Evolutionary conservation across 92 coral and sea anemone genomes (phyloP).

Genomic region (Montipora capitata): DNA sequence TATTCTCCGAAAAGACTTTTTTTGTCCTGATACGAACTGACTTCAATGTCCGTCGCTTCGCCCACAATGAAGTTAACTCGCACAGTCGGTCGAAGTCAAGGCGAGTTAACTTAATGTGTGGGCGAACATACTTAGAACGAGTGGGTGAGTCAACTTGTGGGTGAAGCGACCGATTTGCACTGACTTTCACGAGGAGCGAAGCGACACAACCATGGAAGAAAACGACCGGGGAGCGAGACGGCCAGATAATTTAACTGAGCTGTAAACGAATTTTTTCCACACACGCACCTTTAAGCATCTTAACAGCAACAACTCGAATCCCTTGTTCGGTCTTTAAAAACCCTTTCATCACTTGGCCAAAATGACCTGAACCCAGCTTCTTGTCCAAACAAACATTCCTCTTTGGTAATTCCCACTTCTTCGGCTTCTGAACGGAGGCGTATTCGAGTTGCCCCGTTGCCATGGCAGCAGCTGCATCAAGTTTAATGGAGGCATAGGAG

Average conservation of each 20-base stretch:
- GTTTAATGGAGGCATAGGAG: slow-evolving; percentile 50
- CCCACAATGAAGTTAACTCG: too few species aligned
- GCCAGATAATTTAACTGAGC: too few species aligned
- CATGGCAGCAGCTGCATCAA: slow-evolving; percentile 26
- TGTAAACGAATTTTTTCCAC: not conserved
- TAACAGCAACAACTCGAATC: slow-evolving; percentile 86
- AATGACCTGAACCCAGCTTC: slow-evolving; percentile 91
- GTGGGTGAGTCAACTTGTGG: not conserved
- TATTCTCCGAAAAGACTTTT: too few species aligned
- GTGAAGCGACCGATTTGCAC: too few species aligned
- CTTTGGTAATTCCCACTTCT: slow-evolving; percentile 91
- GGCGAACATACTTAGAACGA: too few species aligned
- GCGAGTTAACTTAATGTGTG: too few species aligned
- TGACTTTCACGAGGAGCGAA: too few species aligned
- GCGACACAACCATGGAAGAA: too few species aligned
- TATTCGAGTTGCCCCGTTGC: slow-evolving; percentile 58
- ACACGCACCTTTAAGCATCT: slow-evolving; percentile 90
- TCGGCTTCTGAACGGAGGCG: slow-evolving; percentile 69
- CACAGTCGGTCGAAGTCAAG: too few species aligned
- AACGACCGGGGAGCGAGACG: too few species aligned
- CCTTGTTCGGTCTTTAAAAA: slow-evolving; percentile 76
- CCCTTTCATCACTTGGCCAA: slow-evolving; percentile 93
- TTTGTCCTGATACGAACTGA: too few species aligned
- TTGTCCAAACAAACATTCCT: slow-evolving; percentile 77
- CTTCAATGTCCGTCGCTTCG: too few species aligned